These are phyloP conservation scores for Aurelia coerulea DNA, from an alignment of 30 jellyfish, hydroid and myxozoan species.

Conservation along the genomic window DNA sequence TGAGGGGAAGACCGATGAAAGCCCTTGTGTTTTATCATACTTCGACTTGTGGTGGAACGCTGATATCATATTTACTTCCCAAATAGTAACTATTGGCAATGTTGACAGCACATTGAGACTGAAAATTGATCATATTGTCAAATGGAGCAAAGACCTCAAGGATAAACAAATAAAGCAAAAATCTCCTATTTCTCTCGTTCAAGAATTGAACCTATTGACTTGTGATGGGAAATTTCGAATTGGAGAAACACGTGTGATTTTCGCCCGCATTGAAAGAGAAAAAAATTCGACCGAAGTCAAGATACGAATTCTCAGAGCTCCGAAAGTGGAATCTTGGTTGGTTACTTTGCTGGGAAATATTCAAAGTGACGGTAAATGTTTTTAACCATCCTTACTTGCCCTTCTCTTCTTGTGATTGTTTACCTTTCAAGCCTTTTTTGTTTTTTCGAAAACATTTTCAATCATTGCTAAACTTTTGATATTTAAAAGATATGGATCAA, in stretches of 20 bases:
- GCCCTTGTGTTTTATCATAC: slow-evolving; percentile 47
- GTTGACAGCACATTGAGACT: not conserved
- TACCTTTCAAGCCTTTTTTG: no score
- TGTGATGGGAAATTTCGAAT: slow-evolving; percentile 32
- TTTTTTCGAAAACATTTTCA: no score
- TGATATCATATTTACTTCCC: slow-evolving; percentile 22
- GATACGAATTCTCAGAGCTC: slow-evolving; percentile 26
- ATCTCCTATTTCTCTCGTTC: not conserved
- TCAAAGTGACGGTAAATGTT: slow-evolving; percentile 13
- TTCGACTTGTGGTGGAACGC: slow-evolving; percentile 46
- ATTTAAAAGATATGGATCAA: no score
- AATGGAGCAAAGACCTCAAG: not conserved
- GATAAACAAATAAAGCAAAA: not conserved
- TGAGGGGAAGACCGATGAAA: no score
- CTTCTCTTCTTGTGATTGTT: no score
- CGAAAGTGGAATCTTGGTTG: slow-evolving; percentile 37
- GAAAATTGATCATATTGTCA: slow-evolving; percentile 9
- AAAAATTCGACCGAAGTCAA: not conserved
- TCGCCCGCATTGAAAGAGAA: not conserved
- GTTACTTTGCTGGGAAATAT: slow-evolving; percentile 9
- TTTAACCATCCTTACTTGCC: no score
- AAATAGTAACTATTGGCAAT: slow-evolving; percentile 3
- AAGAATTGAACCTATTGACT: not conserved
- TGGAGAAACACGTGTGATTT: slow-evolving; percentile 46
- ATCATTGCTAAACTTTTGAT: no score